Evolutionary conservation across 2,888 invertebrate genomes (phyloP).

Genomic region (Lacanobia wlatinum): DNA sequence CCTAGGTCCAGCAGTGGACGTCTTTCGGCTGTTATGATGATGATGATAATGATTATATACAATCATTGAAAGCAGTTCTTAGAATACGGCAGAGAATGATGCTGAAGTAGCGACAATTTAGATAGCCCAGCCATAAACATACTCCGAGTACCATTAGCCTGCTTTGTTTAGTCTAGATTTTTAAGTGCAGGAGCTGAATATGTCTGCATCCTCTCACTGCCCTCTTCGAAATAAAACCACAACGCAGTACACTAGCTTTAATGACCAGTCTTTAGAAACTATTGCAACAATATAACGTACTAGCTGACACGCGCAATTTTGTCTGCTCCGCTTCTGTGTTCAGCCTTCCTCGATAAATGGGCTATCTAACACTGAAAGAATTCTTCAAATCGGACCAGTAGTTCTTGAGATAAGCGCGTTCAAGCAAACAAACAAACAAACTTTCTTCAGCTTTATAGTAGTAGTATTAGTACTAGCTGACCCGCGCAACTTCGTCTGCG

Average conservation of each 20-base stretch:
- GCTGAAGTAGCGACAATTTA: background rate
- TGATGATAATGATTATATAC: too few relatives aligned
- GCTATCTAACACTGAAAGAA: too few relatives aligned
- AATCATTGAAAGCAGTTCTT: background rate
- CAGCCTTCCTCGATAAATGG: too few relatives aligned
- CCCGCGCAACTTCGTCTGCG: too few relatives aligned
- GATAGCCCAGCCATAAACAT: background rate
- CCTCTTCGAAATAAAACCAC: background rate
- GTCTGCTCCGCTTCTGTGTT: too few relatives aligned
- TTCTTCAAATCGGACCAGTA: too few relatives aligned
- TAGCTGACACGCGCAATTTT: constrained; percentile 5
- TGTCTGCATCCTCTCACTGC: background rate
- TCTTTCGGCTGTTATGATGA: too few relatives aligned
- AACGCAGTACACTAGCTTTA: constrained; percentile 9
- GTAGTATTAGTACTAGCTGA: too few relatives aligned
- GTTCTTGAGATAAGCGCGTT: too few relatives aligned
- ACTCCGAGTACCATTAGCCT: background rate
- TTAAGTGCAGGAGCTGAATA: constrained; percentile 19
- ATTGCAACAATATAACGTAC: constrained; percentile 34
- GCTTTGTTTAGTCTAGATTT: constrained; percentile 38
- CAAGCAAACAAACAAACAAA: too few relatives aligned
- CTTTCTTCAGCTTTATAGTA: too few relatives aligned
- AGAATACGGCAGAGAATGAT: background rate
- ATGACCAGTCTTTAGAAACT: constrained; percentile 21
- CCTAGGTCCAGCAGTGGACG: too few relatives aligned